These are phyloP conservation scores for Lithosia quadra DNA, from an alignment of 2,888 invertebrate genomes.

Conservation along the genomic window DNA sequence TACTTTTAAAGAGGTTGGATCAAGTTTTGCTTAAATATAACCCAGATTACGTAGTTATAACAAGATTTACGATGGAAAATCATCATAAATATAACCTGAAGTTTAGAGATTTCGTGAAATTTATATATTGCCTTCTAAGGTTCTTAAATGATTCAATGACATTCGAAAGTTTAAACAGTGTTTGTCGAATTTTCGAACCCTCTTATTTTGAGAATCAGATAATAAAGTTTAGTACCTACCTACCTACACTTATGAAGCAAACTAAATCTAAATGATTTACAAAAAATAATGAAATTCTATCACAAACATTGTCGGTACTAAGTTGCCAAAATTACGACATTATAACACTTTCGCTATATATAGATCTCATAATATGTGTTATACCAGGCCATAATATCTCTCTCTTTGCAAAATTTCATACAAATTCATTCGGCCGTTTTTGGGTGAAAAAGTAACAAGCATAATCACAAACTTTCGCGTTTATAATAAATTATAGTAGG, in stretches of 20 bases:
- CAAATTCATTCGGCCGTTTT: too few species aligned
- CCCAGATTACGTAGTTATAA: constrained; percentile 2
- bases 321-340: too few species aligned
- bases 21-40: neutral
- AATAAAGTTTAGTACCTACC: neutral
- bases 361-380: too few species aligned
- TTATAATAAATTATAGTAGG: too few species aligned
- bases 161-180: neutral
- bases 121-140: neutral
- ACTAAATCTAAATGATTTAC: too few species aligned
- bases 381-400: too few species aligned
- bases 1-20: neutral
- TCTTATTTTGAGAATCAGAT: too few species aligned
- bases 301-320: too few species aligned
- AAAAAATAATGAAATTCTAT: too few species aligned
- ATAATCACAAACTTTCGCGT: too few species aligned
- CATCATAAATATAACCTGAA: constrained; percentile 7
- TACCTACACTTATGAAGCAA: neutral
- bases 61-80: constrained; percentile 9
- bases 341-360: too few species aligned
- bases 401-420: too few species aligned
- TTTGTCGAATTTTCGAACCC: neutral
- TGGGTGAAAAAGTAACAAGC: neutral
- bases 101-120: constrained; percentile 17
- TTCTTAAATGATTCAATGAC: neutral